These are phyloP conservation scores for Galleria mellonella DNA, from an alignment of 1,140 invertebrate species.

Conservation along the genomic window DNA sequence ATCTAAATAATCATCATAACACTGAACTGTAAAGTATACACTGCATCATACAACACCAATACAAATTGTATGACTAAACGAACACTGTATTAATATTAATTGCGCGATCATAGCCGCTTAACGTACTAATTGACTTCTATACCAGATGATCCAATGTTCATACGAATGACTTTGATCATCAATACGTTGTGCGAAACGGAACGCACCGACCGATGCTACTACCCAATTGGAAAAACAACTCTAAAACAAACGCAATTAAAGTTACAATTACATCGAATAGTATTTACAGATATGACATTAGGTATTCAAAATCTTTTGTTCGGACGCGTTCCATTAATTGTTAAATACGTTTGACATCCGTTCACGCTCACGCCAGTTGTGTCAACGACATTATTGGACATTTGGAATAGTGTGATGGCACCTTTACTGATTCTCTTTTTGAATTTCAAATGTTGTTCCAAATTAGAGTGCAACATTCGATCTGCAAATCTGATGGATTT, in stretches of 20 bases:
- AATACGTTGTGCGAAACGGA: background rate
- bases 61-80: conserved; percentile 1
- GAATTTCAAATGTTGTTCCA: background rate
- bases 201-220: background rate
- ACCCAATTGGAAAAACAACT: background rate
- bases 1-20: background rate
- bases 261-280: background rate
- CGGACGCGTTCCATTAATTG: conserved; percentile 3
- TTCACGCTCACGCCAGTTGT: conserved; percentile 3
- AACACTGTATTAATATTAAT: conserved; percentile 3
- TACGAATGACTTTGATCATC: conserved; percentile 6
- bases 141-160: conserved; percentile 5
- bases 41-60: background rate
- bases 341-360: conserved; percentile 6
- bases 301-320: background rate
- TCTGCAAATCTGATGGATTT: no score
- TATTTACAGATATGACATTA: background rate
- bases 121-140: conserved; percentile 2
- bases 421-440: background rate
- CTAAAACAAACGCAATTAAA: background rate
- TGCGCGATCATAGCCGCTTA: conserved; percentile 3
- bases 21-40: background rate
- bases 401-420: background rate
- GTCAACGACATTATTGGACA: conserved; percentile 4
- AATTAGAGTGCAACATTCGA: background rate